Base-by-base conservation (phyloP, 2,113 vertebrate genomes). In the Paedocypris sp. region DNA sequence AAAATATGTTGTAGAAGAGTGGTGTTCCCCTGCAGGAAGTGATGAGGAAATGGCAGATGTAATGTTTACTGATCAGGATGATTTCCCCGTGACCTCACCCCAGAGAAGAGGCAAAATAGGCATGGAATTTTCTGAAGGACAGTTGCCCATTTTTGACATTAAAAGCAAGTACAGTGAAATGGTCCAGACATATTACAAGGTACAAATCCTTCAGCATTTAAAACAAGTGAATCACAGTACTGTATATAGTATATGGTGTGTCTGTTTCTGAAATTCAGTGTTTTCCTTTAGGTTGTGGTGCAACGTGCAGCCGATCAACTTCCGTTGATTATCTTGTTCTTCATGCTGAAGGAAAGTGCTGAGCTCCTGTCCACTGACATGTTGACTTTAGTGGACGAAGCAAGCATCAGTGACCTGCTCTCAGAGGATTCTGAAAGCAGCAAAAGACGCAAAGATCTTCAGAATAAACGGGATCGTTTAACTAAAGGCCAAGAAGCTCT, bases 291-390 rank as follows among this genome's bases (percentile, higher is more conserved):
- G 73, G 67, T 75, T 1, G 48, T 71, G 4, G 20, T 62, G 20
- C 63, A 69, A 60, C 69, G 73, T 4, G 35, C 72, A 47, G 49
- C 73, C n/a, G 73, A 75, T 28, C 69, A 69, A 60, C 28, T 75
- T 10, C 68, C 70, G 31, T 72, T 75, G 70, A 20, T 75, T 51
- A 71, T 69, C 50, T 15, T 11, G 0, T 69, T 48, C 60, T 73
- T 71, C 68, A 51, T 75, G 49, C 26, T 75, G n/a, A 68, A 71
- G 42, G 33, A 71, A 51, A 63, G 66, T 5, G 45, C 54, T n/a
- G 20, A 47, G 20, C 25, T 71, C 19, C 66, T 71, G 38, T 53
- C 48, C 47, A 57, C 15, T 7, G 68, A 75, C 26, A 73, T 75
- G 59, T 9, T 75, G 19, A 32, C 35, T 25, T 54, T 75, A 22